Percentiles rank a stretch among this genome's conserved stretches.
Conservation (phyloP, 1,140 invertebrate species). For the Papilio polytes region DNA sequence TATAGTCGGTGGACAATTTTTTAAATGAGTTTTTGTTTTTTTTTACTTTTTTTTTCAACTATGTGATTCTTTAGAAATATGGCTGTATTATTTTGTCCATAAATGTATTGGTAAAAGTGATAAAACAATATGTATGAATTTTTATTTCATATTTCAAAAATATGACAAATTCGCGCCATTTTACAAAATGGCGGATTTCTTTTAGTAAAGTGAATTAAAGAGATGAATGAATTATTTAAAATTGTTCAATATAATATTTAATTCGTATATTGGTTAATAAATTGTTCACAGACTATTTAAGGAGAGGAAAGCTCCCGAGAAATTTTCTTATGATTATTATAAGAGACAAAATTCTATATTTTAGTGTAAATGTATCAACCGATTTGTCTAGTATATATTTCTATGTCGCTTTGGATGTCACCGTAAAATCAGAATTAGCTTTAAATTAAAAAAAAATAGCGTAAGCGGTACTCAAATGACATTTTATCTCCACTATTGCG, state of each 20-base stretch:
- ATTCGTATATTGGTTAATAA: slow-evolving; percentile 39
- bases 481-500: slow-evolving; percentile 27
- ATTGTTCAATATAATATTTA: slow-evolving; percentile 42
- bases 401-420: slow-evolving; percentile 79
- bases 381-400: slow-evolving; percentile 65
- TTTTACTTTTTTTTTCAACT: background rate
- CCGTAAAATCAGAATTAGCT: slow-evolving; percentile 65
- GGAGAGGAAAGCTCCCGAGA: slow-evolving; percentile 53
- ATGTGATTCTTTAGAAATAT: background rate
- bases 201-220: slow-evolving; percentile 28
- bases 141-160: no score
- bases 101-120: background rate
- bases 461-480: slow-evolving; percentile 35
- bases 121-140: no score
- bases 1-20: slow-evolving; percentile 30
- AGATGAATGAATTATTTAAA: background rate
- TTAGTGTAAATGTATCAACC: slow-evolving; percentile 73
- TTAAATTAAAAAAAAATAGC: slow-evolving; percentile 53
- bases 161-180: no score
- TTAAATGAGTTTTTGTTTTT: background rate
- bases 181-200: background rate
- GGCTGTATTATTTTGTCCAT: background rate
- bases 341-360: slow-evolving; percentile 78
- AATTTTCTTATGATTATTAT: slow-evolving; percentile 83
- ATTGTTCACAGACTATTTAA: slow-evolving; percentile 60